A percentile compares a stretch with the other conserved stretches of the same genome.
Conservation (phyloP, 2,888 invertebrate genomes). For the Drosophila paramelanica region DNA sequence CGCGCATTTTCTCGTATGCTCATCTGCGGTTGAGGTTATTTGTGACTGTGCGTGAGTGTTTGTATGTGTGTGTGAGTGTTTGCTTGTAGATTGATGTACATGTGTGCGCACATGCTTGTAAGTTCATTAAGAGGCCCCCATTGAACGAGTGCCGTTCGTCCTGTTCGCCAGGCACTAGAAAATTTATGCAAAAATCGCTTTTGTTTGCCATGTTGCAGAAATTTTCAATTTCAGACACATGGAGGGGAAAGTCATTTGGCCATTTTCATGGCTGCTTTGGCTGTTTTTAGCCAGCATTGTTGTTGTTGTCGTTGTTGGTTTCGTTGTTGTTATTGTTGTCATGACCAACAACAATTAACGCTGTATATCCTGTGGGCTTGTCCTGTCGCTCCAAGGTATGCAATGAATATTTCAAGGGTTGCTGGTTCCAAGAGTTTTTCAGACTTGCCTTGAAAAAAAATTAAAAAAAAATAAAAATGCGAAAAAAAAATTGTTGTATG, state of each 20-base stretch:
- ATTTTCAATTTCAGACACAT: constrained; percentile 42
- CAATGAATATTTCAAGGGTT: constrained; percentile 57
- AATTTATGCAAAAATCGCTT: constrained; percentile 50
- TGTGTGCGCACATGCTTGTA: constrained; percentile 18
- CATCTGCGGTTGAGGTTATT: constrained; percentile 23
- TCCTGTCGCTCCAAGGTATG: constrained; percentile 35
- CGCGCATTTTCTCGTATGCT: constrained; percentile 26
- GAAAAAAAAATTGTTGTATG: constrained; percentile 21
- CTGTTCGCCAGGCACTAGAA: constrained; percentile 23
- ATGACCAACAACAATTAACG: constrained; percentile 80
- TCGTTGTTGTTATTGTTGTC: constrained; percentile 60
- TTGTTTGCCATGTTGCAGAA: constrained; percentile 38
- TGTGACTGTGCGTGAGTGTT: constrained; percentile 6
- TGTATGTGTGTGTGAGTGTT: constrained; percentile 15
- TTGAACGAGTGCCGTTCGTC: constrained; percentile 19
- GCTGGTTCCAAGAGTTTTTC: constrained; percentile 7
- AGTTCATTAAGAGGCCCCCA: constrained; percentile 52
- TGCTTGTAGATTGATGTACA: constrained; percentile 14
- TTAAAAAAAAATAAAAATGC: constrained; percentile 15
- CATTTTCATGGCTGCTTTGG: constrained; percentile 33
- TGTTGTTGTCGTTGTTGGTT: background rate
- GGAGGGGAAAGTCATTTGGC: constrained; percentile 31
- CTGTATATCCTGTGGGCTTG: constrained; percentile 21
- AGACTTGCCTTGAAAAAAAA: constrained; percentile 3
- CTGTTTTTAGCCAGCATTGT: background rate